Evolutionary conservation across 2,888 invertebrate genomes (phyloP), one percentile per base, ranked within the genome.

Genomic region (Drosophila histrio): DNA sequence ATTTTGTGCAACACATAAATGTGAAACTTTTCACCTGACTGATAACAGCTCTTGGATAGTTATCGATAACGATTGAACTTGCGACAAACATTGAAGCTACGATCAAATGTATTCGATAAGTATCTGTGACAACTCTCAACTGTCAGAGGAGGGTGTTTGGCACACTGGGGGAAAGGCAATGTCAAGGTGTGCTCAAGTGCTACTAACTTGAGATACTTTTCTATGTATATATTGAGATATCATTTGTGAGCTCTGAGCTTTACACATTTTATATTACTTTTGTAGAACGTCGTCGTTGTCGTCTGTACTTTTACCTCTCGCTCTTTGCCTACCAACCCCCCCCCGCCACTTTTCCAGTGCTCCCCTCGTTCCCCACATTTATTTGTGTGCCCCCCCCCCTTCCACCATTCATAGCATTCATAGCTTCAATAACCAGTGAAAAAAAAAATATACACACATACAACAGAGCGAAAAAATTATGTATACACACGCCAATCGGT

Each of bases 401-500:
- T 1, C 36, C 8, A 5, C 2, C n/a, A 24, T 21, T 17, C 32
- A 57, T 36, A 32, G 26, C 47, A 32, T 67, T 68, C 53, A n/a
- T 58, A 60, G 78, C 79, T 76, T 79, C 47, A 79, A 70, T 61
- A 70, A 34, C 22, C 64, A 65, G 54, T 47, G 56, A 41, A 36
- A 64, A 36, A 38, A 9, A 19, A 9, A 24, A 1, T 8, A 49
- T 5, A 15, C 8, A 50, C 34, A 53, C 24, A 54, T 30, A 54
- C 41, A 59, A 46, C 41, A 50, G 17, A 75, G 53, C 13, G 39
- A 63, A 76, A 79, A 76, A 71, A 76, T 79, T 76, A 79, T 76
- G 76, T 76, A 79, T 79, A 76, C 79, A 79, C 77, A 71, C 76
- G 66, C 71, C 79, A 76, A 76, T 75, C 79, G 79, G 76, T 79